These are phyloP conservation scores for Lamellibrachia columna DNA, from an alignment of 2,888 invertebrate genomes.

Conservation along the genomic window DNA sequence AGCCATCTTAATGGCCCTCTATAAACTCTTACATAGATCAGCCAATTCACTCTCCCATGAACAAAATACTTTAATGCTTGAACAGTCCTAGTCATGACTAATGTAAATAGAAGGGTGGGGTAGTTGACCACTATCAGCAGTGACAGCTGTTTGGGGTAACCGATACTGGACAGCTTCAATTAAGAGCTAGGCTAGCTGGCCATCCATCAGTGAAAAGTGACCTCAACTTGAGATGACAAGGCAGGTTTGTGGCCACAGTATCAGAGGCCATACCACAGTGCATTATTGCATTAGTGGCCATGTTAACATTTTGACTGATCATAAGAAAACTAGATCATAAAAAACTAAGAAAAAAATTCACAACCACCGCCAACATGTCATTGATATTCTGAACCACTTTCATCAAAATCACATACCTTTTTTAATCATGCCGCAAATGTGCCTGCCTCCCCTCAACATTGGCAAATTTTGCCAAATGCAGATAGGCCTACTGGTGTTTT, in stretches of 20 bases:
- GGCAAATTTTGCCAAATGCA: no score
- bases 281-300: no score
- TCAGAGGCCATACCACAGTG: no score
- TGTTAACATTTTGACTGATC: no score
- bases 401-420: no score
- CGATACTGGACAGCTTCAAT: background rate
- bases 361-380: no score
- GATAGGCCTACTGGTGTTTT: no score
- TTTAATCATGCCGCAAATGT: no score
- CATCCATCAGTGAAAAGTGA: background rate
- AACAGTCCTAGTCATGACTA: background rate
- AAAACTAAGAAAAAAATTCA: no score
- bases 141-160: conserved; percentile 12
- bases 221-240: background rate
- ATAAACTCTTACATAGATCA: background rate
- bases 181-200: background rate
- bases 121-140: background rate
- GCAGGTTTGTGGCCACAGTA: background rate
- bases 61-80: background rate
- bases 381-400: no score
- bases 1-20: background rate
- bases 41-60: background rate
- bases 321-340: no score
- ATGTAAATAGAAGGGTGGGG: background rate
- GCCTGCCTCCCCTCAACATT: no score